These are phyloP conservation scores for Mystacornis crossleyi DNA, from an alignment of 2,113 vertebrate genomes.

Conservation along the genomic window DNA sequence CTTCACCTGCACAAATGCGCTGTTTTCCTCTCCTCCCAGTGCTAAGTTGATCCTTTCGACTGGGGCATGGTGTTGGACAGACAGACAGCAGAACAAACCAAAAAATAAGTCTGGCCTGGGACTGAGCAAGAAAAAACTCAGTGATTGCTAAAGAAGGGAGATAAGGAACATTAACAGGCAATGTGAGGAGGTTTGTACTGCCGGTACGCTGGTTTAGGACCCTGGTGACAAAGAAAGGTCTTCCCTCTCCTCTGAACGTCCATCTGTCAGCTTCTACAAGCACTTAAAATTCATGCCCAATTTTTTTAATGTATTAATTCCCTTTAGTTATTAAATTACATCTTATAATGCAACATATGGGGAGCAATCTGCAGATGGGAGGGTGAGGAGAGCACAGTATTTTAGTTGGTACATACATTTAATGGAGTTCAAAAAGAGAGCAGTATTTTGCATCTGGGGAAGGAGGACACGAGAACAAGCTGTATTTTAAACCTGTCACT, in stretches of 20 bases:
- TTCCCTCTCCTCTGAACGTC: not conserved
- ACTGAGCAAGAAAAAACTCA: not conserved
- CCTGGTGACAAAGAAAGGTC: not conserved
- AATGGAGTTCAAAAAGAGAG: not conserved
- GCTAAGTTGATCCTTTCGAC: not conserved
- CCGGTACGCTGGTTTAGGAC: not conserved
- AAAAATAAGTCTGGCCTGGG: not conserved
- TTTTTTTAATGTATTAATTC: constrained; percentile 27
- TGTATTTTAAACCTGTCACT: not conserved
- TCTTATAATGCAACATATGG: constrained; percentile 26
- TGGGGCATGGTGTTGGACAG: not conserved
- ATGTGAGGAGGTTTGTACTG: not conserved
- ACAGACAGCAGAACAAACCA: not conserved
- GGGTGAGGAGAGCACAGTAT: not conserved
- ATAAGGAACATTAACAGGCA: not conserved
- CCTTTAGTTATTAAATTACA: not conserved
- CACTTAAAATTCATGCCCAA: not conserved
- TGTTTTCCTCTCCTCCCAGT: not conserved
- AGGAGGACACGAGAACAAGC: not conserved
- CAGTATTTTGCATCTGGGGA: not conserved
- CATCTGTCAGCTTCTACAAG: constrained; percentile 20
- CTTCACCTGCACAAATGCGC: not conserved
- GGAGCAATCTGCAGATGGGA: constrained; percentile 21
- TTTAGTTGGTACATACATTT: not conserved
- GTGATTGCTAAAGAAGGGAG: not conserved